Base-by-base conservation (phyloP, 1,140 invertebrate species). In the Aricia agestis region DNA sequence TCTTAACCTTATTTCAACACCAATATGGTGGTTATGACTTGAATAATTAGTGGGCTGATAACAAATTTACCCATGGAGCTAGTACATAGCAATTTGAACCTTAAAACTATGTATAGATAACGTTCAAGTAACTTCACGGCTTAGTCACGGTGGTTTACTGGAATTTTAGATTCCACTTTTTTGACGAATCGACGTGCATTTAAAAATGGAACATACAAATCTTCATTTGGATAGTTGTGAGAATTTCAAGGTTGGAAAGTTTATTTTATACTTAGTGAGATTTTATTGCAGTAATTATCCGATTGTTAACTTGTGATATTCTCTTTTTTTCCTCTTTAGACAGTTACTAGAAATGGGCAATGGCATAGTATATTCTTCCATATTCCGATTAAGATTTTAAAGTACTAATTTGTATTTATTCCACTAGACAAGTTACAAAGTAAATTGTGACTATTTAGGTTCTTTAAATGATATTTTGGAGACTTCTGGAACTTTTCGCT, bases 21-120 rank as follows among this genome's bases (percentile, higher is more conserved):
- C 6, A 9, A 72, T 71, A 78, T 78, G 82, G 75, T 81, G 79
- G 77, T 77, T 81, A 75, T 76, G n/a, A 69, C 68, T 18, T 36
- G 36, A 67, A 59, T 77, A 82, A 75, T 59, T 59, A 19, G 58
- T 59, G 17, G n/a, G 58, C 58, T 59, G n/a, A 59, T 59, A 6
- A 59, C 58, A 59, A 59, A 59, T 17, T 59, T 59, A 59, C 15
- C 36, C n/a, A 59, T 59, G 5, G 6, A 9, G 17, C 58, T 36
- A 17, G 58, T 59, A 5, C 5, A 59, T 15, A n/a, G 58, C 58
- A 18, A 59, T 59, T 18, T 4, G 15, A 17, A 6, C 58, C 58
- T 59, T 59, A 59, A 59, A 63, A 10, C 10, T 25, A 63, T n/a
- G n/a, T n/a, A n/a, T n/a, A 11, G 1, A 19, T 63, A 63, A 63